Percentiles rank a stretch among this genome's conserved stretches.
Conservation (phyloP, 2,113 vertebrate genomes). For the Channa argus region DNA sequence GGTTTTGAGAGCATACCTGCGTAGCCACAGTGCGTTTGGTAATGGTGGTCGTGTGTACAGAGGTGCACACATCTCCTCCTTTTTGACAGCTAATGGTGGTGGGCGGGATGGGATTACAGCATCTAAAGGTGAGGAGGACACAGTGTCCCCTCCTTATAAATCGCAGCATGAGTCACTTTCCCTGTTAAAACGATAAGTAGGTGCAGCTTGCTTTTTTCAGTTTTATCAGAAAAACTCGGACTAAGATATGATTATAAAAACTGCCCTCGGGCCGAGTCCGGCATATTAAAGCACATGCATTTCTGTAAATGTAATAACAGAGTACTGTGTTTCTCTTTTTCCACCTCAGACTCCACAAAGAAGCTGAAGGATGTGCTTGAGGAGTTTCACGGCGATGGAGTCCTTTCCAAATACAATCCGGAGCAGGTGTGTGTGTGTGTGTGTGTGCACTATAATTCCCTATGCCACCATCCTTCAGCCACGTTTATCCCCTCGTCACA, state of each 20-base stretch:
- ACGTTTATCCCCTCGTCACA: not conserved
- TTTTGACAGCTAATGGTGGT: conserved; percentile 39
- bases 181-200: not conserved
- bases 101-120: not conserved
- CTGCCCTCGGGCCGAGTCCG: too few species aligned
- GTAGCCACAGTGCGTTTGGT: too few species aligned
- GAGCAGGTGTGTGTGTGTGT: conserved; percentile 89
- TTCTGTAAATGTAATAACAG: not conserved
- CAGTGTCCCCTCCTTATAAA: conserved; percentile 29
- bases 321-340: conserved; percentile 7
- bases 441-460: conserved; percentile 28
- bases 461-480: too few species aligned
- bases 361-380: conserved; percentile 95
- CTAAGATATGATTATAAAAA: too few species aligned
- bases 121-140: conserved; percentile 39
- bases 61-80: not conserved
- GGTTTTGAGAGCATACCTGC: not conserved
- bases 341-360: conserved; percentile 90
- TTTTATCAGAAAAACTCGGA: too few species aligned
- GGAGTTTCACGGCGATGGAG: conserved; percentile 90
- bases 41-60: not conserved
- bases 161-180: conserved; percentile 31
- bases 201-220: conserved; percentile 20
- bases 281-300: not conserved
- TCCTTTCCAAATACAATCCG: conserved; percentile 90